A percentile compares a stretch with the other conserved stretches of the same genome.
phyloP scores from a whole-genome alignment of 30 jellyfish, hydroid and myxozoan genomes.

The Aurelia sp. region DNA sequence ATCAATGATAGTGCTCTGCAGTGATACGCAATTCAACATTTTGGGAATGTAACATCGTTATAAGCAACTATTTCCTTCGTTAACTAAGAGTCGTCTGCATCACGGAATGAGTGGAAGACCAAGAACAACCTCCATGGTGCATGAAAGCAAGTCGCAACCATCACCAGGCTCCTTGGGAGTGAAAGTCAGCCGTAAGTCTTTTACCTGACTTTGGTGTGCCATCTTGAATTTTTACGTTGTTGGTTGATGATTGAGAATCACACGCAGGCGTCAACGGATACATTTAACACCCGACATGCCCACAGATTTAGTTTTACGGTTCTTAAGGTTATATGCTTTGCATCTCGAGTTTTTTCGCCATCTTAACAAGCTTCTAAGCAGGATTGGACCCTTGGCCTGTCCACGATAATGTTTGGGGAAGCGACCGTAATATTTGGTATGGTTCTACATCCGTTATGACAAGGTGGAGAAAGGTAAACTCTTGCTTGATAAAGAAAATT shows the following conservation, averaged over 20 bases:
- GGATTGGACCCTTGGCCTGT: too few species aligned
- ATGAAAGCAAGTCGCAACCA: conserved; percentile 74
- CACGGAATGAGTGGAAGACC: conserved; percentile 86
- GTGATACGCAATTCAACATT: background rate
- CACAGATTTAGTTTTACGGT: too few species aligned
- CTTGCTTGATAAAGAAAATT: too few species aligned
- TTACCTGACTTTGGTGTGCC: conserved; percentile 8
- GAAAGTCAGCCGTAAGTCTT: conserved; percentile 88
- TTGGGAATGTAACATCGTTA: conserved; percentile 49
- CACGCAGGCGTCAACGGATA: conserved; percentile 22
- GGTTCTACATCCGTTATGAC: too few species aligned
- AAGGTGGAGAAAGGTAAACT: too few species aligned
- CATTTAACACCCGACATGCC: too few species aligned
- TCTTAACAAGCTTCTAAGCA: too few species aligned
- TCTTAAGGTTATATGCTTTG: too few species aligned
- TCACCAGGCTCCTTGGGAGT: conserved; percentile 81
- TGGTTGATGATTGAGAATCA: background rate
- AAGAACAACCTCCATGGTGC: conserved; percentile 85
- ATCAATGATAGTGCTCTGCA: too few species aligned
- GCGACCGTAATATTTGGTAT: too few species aligned
- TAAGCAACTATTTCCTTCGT: background rate
- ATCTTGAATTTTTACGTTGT: conserved; percentile 21
- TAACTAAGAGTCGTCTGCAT: conserved; percentile 4
- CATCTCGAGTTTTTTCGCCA: too few species aligned
- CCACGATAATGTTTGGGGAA: too few species aligned